Base-by-base conservation (phyloP, 2,113 vertebrate species). In the Isurus oxyrinchus region DNA sequence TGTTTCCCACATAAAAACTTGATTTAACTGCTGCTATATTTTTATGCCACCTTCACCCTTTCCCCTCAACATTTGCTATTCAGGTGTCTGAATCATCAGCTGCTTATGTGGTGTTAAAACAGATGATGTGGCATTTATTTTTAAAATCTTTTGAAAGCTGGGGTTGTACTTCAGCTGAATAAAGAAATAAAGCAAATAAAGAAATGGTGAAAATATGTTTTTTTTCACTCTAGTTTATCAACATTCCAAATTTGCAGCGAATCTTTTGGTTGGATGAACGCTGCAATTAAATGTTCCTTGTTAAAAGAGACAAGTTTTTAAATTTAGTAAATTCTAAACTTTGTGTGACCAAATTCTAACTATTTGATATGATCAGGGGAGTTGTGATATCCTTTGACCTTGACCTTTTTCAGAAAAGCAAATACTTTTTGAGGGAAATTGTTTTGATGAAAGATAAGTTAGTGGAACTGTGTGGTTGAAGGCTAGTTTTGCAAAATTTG, bases 41-140 rank as follows among this genome's bases (percentile, higher is more conserved):
- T 72, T 95, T 53, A 63, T 61, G 66, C 25, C 94, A 69, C 94
- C 40, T 66, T 95, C 21, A 87, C 44, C 11, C 59, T 5, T 16
- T 40, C n/a, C 61, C 44, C 63, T 67, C 3, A 67, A 53, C 63
- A 53, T 95, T 93, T 53, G 94, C 66, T 95, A 4, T 69, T 69
- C 40, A n/a, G n/a, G 35, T 94, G 91, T 49, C 84, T 94, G 91
- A 94, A 40, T 63, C 57, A 35, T 63, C 63, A 69, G 23, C 40
- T 95, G 94, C 44, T 69, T 53, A 23, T 69, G 94, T 66, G 61
- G n/a, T 69, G 25, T 44, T 95, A 40, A 95, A 95, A 66, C 11
- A 95, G 93, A 69, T 95, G 94, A 95, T 67, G 66, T 95, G 94
- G 94, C 10, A 53, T 4, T 53, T 95, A 4, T 72, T 72, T n/a